A percentile compares a stretch with the other conserved stretches of the same genome.
Conservation (phyloP, 1,140 invertebrate genomes). For the Drosophila biarmipes region DNA sequence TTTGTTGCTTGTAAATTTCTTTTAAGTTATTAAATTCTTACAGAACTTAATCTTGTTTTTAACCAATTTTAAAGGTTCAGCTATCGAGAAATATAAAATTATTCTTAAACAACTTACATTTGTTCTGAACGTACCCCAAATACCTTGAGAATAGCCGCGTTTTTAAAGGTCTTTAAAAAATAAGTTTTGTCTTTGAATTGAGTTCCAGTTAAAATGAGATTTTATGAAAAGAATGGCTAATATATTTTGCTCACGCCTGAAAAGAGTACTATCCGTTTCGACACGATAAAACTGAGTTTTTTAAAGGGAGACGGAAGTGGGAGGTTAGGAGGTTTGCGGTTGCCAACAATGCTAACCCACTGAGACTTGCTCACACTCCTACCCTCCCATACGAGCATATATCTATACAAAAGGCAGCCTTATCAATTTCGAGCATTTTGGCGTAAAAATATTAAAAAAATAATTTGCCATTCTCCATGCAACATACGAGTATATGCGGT, state of each 20-base stretch:
- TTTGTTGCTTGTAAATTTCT: no score
- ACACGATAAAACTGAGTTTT: slow-evolving; percentile 1
- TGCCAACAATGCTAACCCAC: slow-evolving; percentile 64
- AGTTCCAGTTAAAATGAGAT: background rate
- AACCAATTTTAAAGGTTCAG: background rate
- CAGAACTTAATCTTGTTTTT: no score
- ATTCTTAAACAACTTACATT: no score
- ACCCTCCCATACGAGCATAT: slow-evolving; percentile 3
- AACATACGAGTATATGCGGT: slow-evolving; percentile 21
- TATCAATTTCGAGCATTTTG: slow-evolving; percentile 79
- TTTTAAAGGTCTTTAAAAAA: background rate
- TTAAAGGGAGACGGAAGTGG: background rate
- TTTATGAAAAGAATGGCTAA: background rate
- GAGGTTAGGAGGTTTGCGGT: slow-evolving; percentile 10
- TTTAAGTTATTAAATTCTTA: background rate
- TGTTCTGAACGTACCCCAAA: no score
- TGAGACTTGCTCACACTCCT: slow-evolving; percentile 2
- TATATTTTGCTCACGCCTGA: no score
- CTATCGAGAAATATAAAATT: no score
- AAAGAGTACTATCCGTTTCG: slow-evolving; percentile 7
- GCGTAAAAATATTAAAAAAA: slow-evolving; percentile 70
- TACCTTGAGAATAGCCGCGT: no score
- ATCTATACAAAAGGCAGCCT: slow-evolving; percentile 52
- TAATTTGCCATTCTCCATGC: slow-evolving; percentile 45
- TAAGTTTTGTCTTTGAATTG: background rate